Base-by-base conservation (phyloP, 2,888 invertebrate species). In the Ceramica pisi region DNA sequence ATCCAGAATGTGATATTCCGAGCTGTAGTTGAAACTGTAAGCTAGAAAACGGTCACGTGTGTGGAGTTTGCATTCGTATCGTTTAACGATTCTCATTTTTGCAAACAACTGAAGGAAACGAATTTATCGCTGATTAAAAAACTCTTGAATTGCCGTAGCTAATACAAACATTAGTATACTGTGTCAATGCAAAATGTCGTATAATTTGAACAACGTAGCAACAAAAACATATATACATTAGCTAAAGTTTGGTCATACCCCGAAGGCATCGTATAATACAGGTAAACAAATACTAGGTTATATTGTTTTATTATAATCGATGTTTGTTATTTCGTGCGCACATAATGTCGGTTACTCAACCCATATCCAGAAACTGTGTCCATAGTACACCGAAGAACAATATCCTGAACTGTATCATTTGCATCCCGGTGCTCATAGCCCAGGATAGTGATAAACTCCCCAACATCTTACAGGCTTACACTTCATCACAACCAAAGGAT, bases 371-470 rank as follows among this genome's bases (percentile, higher is more conserved):
- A 67, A 80, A 81, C 70, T 80, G 71, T 83, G 77, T 72, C 66
- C 75, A 67, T 81, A 81, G 68, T 82, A 85, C 84, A 74, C 73
- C 21, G 81, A 82, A 83, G 75, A 87, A 91, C 89, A 91, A 89
- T 91, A 90, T 90, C 84, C 85, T 84, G 77, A 87, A 87, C 87
- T 87, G 72, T 86, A 81, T 83, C 80, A 85, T 85, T 93, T 93
- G 90, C 93, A 93, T 92, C 87, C 84, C 87, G 82, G 76, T 89
- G 76, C 87, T 87, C 87, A 88, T 88, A 86, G 87, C 81, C 83
- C 83, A 76, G 84, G 84, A 87, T 87, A 90, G 87, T 87, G 82
- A 88, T 84, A 82, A 87, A 85, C 77, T 64, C 80, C 81, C 76
- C 82, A 83, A 78, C 79, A 81, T 81, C 76, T 80, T 84, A 81